Conservation (phyloP, 1,140 invertebrate species). For the Platorchestia sp. region DNA sequence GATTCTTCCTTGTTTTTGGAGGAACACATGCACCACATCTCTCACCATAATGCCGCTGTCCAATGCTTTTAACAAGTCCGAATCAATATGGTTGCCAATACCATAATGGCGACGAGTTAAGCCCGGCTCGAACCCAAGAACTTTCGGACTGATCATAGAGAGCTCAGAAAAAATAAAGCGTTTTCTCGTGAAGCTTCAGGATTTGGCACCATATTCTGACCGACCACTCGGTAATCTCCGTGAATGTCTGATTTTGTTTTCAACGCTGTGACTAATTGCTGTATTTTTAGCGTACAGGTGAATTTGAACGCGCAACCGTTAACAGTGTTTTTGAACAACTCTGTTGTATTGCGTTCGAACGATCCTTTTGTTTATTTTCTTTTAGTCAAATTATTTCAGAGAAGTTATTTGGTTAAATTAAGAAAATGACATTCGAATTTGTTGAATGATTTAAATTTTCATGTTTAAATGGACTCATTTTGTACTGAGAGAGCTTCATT, state of each 20-base stretch:
- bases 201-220: conserved; percentile 14
- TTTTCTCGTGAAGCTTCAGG: neutral
- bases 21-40: conserved; percentile 44
- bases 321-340: neutral
- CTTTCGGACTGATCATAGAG: conserved; percentile 12
- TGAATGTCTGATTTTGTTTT: neutral
- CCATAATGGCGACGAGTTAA: conserved; percentile 11
- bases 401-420: neutral
- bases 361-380: neutral
- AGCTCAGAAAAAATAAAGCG: conserved; percentile 27
- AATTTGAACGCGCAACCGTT: neutral
- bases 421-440: neutral
- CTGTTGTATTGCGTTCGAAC: neutral
- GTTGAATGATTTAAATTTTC: neutral
- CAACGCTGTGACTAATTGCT: neutral
- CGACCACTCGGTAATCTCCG: neutral
- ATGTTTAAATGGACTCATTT: neutral
- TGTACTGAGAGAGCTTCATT: too few relatives aligned
- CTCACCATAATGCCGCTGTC: conserved; percentile 48
- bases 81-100: conserved; percentile 44
- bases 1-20: conserved; percentile 49
- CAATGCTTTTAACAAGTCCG: conserved; percentile 54
- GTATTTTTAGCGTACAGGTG: neutral
- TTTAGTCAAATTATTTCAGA: neutral
- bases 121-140: neutral